Conservation (phyloP, 2,113 vertebrate species). For the Sylvia atricapilla region DNA sequence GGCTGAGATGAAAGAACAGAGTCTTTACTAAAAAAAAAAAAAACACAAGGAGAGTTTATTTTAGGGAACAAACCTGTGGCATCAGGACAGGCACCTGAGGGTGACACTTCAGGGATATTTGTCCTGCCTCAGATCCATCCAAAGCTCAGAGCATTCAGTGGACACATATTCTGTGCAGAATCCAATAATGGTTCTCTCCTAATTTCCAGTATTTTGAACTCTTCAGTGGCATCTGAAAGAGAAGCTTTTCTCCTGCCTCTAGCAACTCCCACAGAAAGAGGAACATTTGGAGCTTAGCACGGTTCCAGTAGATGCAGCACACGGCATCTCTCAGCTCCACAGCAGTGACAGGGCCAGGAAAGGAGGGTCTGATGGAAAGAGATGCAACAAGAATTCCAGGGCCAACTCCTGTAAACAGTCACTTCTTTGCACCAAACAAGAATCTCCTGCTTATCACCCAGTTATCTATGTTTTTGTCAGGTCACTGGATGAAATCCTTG, state of each 20-base stretch:
- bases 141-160: not conserved
- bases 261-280: slow-evolving; percentile 9
- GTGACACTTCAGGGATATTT: not conserved
- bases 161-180: not conserved
- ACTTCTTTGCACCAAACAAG: not conserved
- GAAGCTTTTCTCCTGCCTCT: not conserved
- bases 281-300: slow-evolving; percentile 4
- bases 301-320: not conserved
- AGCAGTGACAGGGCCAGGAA: not conserved
- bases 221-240: not conserved
- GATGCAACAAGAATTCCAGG: not conserved
- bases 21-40: not conserved
- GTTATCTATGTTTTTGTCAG: not conserved
- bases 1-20: not conserved
- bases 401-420: not conserved
- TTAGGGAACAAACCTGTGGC: not conserved
- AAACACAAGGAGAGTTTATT: not conserved
- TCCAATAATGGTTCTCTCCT: not conserved
- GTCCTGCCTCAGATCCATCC: not conserved
- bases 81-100: not conserved
- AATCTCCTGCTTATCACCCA: not conserved
- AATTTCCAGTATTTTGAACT: not conserved
- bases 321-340: not conserved
- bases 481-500: not conserved
- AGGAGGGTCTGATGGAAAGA: not conserved